Conservation (phyloP, 2,797 vertebrate species). For the Chaetodon trifasciatus region DNA sequence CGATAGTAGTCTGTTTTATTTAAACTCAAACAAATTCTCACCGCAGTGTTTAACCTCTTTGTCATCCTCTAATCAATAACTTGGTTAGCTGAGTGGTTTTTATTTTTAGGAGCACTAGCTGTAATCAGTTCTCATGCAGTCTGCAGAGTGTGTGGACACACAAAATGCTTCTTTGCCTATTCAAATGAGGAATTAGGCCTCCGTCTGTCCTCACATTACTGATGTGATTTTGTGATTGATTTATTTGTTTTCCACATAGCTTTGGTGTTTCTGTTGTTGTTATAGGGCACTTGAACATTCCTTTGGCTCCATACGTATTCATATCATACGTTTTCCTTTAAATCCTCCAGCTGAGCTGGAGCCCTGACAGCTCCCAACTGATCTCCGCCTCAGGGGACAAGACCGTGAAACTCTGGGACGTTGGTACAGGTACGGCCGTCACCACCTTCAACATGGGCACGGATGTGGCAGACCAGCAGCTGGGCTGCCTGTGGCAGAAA, state of each 20-base stretch:
- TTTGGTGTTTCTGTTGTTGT: not conserved
- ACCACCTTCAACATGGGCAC: conserved; percentile 94
- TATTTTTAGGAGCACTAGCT: not conserved
- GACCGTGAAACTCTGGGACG: conserved; percentile 97
- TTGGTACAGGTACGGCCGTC: conserved; percentile 86
- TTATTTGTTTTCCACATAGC: not conserved
- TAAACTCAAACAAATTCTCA: not conserved
- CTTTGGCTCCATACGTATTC: not conserved
- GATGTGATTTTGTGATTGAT: not conserved
- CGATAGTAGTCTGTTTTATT: not conserved
- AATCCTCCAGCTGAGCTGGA: conserved; percentile 88
- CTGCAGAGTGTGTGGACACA: not conserved
- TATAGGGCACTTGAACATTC: not conserved
- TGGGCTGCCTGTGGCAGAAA: conserved; percentile 98
- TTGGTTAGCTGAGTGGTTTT: conserved; percentile 4
- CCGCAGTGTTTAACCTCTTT: not conserved
- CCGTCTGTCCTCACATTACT: not conserved
- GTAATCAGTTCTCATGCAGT: not conserved
- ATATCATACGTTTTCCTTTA: not conserved
- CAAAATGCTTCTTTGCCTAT: conserved; percentile 28
- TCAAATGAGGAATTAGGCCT: conserved; percentile 28
- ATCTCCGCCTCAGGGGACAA: conserved; percentile 98
- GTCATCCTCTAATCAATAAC: not conserved
- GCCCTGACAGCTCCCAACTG: conserved; percentile 91
- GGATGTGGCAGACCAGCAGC: conserved; percentile 93